Evolutionary conservation across 2,113 vertebrate species (phyloP).

Genomic region (Aplodontia rufa): DNA sequence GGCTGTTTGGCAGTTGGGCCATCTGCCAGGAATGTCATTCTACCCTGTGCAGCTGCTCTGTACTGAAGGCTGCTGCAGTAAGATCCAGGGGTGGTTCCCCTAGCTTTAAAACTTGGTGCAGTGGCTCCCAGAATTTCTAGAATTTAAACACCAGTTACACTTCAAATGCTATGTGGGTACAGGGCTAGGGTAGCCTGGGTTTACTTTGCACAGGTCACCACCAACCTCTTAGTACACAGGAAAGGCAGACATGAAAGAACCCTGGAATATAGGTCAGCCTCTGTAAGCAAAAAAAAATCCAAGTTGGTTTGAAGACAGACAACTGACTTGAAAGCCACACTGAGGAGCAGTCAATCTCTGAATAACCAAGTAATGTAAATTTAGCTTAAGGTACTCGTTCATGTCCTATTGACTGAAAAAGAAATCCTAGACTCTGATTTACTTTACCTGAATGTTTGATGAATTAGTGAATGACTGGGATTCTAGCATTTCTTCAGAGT

Average conservation of each 20-base stretch:
- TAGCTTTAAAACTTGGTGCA: not conserved
- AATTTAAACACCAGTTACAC: not conserved
- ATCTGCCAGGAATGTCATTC: not conserved
- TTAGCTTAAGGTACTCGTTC: not conserved
- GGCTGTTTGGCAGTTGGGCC: not conserved
- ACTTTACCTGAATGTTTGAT: not conserved
- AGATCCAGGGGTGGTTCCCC: not conserved
- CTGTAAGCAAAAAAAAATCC: too few relatives aligned
- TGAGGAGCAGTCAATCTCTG: not conserved
- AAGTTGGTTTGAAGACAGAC: not conserved
- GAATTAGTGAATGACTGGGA: not conserved
- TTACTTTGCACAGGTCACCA: not conserved
- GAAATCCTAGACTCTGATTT: not conserved
- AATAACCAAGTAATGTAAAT: not conserved
- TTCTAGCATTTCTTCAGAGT: not conserved
- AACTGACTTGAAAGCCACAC: not conserved
- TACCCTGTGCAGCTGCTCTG: too few relatives aligned
- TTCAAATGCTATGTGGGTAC: not conserved
- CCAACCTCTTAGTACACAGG: not conserved
- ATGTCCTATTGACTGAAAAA: not conserved
- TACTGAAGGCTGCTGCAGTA: not conserved
- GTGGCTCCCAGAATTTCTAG: not conserved
- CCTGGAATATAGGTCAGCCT: not conserved
- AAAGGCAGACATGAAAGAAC: not conserved
- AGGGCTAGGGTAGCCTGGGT: not conserved